These are phyloP conservation scores for Leucophenga varia DNA, from an alignment of 1,140 invertebrate genomes.

Conservation along the genomic window DNA sequence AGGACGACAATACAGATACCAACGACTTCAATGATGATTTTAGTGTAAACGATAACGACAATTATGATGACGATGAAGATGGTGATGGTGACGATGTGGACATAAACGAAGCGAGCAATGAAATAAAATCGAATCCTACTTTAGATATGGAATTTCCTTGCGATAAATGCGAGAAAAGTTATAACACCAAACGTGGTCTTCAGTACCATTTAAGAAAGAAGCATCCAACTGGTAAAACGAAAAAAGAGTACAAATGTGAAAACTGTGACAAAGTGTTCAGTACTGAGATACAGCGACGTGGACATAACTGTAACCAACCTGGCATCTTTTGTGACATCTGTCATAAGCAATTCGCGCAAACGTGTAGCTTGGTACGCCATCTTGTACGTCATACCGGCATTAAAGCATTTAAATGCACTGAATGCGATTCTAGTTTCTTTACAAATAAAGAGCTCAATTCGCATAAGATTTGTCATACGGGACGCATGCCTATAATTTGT, in stretches of 20 bases:
- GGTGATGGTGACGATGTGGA: not conserved
- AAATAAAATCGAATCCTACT: slow-evolving; percentile 13
- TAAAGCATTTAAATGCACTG: slow-evolving; percentile 40
- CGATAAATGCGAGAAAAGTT: slow-evolving; percentile 35
- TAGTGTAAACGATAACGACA: not conserved
- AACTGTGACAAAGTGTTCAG: slow-evolving; percentile 39
- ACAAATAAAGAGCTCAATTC: slow-evolving; percentile 45
- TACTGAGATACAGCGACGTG: slow-evolving; percentile 35
- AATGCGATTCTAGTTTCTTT: slow-evolving; percentile 41
- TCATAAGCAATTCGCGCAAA: slow-evolving; percentile 44
- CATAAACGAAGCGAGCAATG: not conserved
- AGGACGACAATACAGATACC: too few relatives aligned
- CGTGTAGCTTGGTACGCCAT: slow-evolving; percentile 46
- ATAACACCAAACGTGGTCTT: slow-evolving; percentile 39
- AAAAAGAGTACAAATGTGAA: slow-evolving; percentile 27
- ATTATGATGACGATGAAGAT: not conserved
- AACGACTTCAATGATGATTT: slow-evolving; percentile 1
- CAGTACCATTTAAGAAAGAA: slow-evolving; percentile 34
- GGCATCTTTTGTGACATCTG: slow-evolving; percentile 50
- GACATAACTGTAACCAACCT: slow-evolving; percentile 47
- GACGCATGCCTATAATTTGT: slow-evolving; percentile 44
- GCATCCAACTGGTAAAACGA: slow-evolving; percentile 13
- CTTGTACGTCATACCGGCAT: slow-evolving; percentile 47
- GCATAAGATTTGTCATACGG: slow-evolving; percentile 45
- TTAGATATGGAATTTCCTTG: slow-evolving; percentile 43